These are phyloP conservation scores for Thalassoma bifasciatum DNA, from an alignment of 2,113 vertebrate species.

Conservation along the genomic window DNA sequence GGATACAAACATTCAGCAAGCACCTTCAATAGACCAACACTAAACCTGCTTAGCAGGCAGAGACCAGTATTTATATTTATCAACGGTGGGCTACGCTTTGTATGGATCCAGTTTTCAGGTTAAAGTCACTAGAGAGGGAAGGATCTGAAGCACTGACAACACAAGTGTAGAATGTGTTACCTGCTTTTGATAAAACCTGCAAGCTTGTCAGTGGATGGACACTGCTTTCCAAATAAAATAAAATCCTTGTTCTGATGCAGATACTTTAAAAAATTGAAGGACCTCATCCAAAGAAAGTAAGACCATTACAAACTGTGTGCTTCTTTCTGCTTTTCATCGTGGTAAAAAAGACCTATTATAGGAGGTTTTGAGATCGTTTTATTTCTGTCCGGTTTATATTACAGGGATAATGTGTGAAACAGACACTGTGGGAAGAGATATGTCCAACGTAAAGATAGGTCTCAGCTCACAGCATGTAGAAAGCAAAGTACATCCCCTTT, in stretches of 20 bases:
- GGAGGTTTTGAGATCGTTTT: background rate
- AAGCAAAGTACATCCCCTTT: conserved; percentile 3
- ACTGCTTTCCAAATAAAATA: too few relatives aligned
- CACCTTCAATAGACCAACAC: conserved; percentile 35
- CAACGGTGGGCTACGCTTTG: conserved; percentile 10
- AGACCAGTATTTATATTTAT: conserved; percentile 18
- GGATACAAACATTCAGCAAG: conserved; percentile 19
- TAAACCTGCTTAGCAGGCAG: conserved; percentile 27
- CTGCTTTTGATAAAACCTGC: background rate
- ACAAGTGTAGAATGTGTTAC: background rate
- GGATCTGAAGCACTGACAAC: background rate
- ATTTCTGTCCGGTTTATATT: background rate
- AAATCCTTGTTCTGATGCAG: too few relatives aligned
- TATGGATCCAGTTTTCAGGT: conserved; percentile 3
- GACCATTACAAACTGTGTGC: too few relatives aligned
- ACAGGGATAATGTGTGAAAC: conserved; percentile 3
- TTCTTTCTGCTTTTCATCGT: too few relatives aligned
- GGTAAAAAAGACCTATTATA: too few relatives aligned
- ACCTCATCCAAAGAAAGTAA: too few relatives aligned
- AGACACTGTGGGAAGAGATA: background rate
- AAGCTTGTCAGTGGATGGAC: too few relatives aligned
- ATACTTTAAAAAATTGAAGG: too few relatives aligned
- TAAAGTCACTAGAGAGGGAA: background rate
- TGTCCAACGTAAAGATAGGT: conserved; percentile 17
- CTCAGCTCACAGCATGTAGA: background rate